Evolutionary conservation across 2,888 invertebrate genomes (phyloP), one percentile per base, ranked within the genome.

Genomic region (Strigamia maritima): DNA sequence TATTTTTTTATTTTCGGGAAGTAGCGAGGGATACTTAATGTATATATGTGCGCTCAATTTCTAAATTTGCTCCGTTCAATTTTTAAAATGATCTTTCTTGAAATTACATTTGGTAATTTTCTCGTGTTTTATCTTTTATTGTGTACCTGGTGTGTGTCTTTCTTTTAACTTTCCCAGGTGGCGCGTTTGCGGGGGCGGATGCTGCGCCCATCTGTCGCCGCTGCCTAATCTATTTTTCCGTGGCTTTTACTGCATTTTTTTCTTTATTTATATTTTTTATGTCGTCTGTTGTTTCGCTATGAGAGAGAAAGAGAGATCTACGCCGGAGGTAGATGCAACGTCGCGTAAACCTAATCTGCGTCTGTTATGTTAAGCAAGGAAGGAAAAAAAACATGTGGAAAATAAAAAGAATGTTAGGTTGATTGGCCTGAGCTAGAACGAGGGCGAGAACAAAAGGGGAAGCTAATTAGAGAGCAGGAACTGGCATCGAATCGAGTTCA

Each of bases 41-140:
- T 49, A n/a, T 49, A n/a, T 49, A 49, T n/a, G 49, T 49, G 49
- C 49, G 49, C 49, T 49, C 49, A 49, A 49, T 49, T 49, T 49
- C 49, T 49, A 49, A 49, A 49, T 49, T 49, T 49, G n/a, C 49
- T n/a, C 49, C 16, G 49, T 49, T 49, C 49, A 49, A 49, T 49
- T 49, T 49, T 49, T 49, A 49, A 49, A 49, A 49, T 49, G 49
- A 49, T 49, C 49, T 49, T 19, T 49, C 49, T 49, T 49, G 49
- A 49, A 49, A 49, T 49, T 49, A 49, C 49, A 49, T 49, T 49
- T n/a, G 49, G 49, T 49, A 49, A 49, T 49, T 49, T 49, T 49
- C 49, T 49, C 49, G 49, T 49, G 49, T 49, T 49, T 49, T 49
- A 49, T 49, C n/a, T 49, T 49, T 49, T 49, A 49, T 49, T 49